Evolutionary conservation across 2,113 vertebrate genomes (phyloP).

Genomic region (Myotis yumanensis): DNA sequence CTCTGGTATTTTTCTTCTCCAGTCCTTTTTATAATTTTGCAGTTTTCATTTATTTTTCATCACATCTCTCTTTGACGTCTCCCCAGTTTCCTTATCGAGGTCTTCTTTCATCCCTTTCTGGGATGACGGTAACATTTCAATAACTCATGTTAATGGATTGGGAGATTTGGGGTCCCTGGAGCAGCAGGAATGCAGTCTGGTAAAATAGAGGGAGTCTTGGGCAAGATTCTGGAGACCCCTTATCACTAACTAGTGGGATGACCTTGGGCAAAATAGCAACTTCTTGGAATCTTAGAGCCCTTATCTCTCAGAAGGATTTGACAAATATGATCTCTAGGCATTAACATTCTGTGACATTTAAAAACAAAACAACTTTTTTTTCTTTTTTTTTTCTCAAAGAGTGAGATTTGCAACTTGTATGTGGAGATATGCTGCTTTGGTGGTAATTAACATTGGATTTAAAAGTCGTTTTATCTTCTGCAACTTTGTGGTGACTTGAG

Average conservation of each 20-base stretch:
- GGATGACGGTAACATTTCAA: neutral
- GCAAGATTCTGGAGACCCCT: neutral
- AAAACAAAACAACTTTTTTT: neutral
- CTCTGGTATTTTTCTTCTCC: slow-evolving; percentile 14
- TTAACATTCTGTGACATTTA: neutral
- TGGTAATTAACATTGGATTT: slow-evolving; percentile 55
- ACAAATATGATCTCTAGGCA: neutral
- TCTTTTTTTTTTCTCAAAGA: neutral
- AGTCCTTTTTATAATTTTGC: neutral
- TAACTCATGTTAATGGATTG: neutral
- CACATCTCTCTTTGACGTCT: neutral
- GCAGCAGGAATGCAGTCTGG: neutral
- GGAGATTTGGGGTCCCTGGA: neutral
- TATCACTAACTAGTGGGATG: neutral
- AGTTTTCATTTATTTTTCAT: slow-evolving; percentile 44
- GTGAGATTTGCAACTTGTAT: neutral
- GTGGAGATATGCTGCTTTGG: slow-evolving; percentile 62
- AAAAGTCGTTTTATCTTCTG: slow-evolving; percentile 14
- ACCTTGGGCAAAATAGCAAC: slow-evolving; percentile 27
- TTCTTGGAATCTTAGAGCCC: neutral
- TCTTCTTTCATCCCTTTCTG: neutral
- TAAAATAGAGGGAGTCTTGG: neutral
- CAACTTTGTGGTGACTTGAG: slow-evolving; percentile 53
- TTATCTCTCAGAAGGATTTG: slow-evolving; percentile 53
- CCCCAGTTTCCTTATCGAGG: neutral